These are phyloP conservation scores for Alviniconcha marisindica DNA, from an alignment of 1,140 invertebrate species.

Conservation along the genomic window DNA sequence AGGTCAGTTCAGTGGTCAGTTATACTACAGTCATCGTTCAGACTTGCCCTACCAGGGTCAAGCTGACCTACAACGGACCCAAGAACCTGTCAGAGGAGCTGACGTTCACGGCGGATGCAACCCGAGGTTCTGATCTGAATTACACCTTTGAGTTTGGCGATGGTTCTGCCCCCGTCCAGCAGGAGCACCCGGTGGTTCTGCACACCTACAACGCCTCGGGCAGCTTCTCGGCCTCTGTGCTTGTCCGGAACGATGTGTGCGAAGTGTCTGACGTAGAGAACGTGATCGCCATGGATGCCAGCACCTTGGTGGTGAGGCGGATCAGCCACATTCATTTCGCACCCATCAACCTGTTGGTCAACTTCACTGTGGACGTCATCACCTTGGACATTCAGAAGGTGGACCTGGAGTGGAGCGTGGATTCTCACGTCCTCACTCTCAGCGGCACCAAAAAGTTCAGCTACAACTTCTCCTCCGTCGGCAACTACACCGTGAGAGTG, in stretches of 20 bases:
- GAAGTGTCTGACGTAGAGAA: slow-evolving; percentile 14
- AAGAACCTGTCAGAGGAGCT: slow-evolving; percentile 41
- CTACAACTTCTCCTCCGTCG: not conserved
- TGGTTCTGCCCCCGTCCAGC: slow-evolving; percentile 27
- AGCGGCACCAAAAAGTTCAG: not conserved
- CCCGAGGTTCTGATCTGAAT: slow-evolving; percentile 41
- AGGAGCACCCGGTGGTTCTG: slow-evolving; percentile 5
- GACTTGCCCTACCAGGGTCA: slow-evolving; percentile 36
- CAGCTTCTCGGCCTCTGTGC: slow-evolving; percentile 47
- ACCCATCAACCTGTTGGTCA: slow-evolving; percentile 41
- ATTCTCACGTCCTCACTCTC: not conserved
- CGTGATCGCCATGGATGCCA: slow-evolving; percentile 47
- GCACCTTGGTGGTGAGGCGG: slow-evolving; percentile 45
- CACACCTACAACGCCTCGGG: slow-evolving; percentile 44
- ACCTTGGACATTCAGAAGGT: slow-evolving; percentile 14
- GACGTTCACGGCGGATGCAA: slow-evolving; percentile 41
- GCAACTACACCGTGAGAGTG: not conserved
- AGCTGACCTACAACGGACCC: slow-evolving; percentile 53
- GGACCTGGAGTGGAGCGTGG: slow-evolving; percentile 6
- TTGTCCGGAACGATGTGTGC: slow-evolving; percentile 59
- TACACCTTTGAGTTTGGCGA: slow-evolving; percentile 49
- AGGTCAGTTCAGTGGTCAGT: slow-evolving; percentile 27
- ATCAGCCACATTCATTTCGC: slow-evolving; percentile 38
- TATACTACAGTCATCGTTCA: slow-evolving; percentile 37
- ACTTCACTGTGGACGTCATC: slow-evolving; percentile 42